Percentiles rank a stretch among this genome's conserved stretches.
These are phyloP conservation scores for Pygoscelis adeliae DNA, from an alignment of 2,113 vertebrate species.

Conservation along the genomic window DNA sequence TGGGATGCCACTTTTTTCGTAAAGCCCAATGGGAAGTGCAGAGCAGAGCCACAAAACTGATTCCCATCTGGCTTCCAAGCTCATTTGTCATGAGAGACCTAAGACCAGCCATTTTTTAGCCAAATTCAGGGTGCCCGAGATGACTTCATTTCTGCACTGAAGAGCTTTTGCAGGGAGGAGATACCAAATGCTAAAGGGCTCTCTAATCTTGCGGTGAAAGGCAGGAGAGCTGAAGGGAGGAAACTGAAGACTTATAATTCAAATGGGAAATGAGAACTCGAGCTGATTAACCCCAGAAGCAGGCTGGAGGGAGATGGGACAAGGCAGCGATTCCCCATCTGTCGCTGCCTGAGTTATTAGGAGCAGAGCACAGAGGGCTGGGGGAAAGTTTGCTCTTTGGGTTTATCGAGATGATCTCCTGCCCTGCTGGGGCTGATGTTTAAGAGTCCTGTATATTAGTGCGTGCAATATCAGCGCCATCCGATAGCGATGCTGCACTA, in stretches of 20 bases:
- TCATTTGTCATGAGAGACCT: not conserved
- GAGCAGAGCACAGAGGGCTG: not conserved
- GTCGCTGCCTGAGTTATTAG: not conserved
- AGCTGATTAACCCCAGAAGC: not conserved
- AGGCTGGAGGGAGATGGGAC: not conserved
- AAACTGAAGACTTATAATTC: not conserved
- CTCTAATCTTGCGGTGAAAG: not conserved
- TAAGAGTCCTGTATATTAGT: not conserved
- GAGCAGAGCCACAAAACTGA: not conserved
- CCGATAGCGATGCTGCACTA: rapidly evolving
- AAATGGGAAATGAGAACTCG: not conserved
- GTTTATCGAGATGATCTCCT: not conserved
- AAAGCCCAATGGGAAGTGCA: not conserved
- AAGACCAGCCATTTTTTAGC: not conserved
- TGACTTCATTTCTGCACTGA: not conserved
- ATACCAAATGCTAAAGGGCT: not conserved
- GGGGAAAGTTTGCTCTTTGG: not conserved
- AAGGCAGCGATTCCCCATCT: not conserved
- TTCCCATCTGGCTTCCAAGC: not conserved
- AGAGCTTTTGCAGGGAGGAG: not conserved
- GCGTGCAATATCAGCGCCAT: no score
- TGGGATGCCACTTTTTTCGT: not conserved
- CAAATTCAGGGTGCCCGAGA: not conserved
- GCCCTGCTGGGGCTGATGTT: not conserved
- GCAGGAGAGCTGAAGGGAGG: not conserved